These are phyloP conservation scores for Acanthosepion lycidas DNA, from an alignment of 2,888 invertebrate species.

Conservation along the genomic window DNA sequence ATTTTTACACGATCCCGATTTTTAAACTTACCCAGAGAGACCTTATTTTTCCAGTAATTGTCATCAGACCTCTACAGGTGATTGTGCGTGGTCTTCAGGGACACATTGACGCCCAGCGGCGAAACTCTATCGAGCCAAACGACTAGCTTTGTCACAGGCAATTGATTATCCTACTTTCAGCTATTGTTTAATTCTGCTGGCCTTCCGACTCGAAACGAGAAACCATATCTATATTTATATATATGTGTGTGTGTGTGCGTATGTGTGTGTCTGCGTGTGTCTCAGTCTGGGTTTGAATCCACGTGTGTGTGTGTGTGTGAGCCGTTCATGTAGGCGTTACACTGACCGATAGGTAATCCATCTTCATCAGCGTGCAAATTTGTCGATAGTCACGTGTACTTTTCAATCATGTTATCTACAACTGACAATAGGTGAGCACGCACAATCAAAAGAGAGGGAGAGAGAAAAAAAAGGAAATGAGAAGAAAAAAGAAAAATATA, in stretches of 20 bases:
- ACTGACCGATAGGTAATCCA: neutral
- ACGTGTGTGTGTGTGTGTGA: neutral
- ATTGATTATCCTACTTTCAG: neutral
- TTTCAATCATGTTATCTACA: neutral
- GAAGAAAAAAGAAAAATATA: neutral
- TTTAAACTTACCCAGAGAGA: neutral
- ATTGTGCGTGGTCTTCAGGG: neutral
- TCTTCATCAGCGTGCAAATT: neutral
- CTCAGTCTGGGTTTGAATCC: neutral
- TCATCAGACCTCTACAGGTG: neutral
- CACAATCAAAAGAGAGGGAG: neutral
- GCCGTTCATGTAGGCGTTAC: neutral
- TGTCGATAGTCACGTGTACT: slow-evolving; percentile 22
- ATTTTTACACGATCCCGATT: neutral
- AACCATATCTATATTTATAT: neutral
- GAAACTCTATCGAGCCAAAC: neutral
- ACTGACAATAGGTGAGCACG: neutral
- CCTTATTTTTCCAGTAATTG: neutral
- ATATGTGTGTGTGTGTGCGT: neutral
- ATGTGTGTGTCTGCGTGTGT: neutral
- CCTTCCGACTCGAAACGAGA: neutral
- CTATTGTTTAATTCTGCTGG: neutral
- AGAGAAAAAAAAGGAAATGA: neutral
- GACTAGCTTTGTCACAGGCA: neutral
- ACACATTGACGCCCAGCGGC: neutral